These are phyloP conservation scores for Apodemia duryi DNA, from an alignment of 2,888 invertebrate species.

Conservation along the genomic window DNA sequence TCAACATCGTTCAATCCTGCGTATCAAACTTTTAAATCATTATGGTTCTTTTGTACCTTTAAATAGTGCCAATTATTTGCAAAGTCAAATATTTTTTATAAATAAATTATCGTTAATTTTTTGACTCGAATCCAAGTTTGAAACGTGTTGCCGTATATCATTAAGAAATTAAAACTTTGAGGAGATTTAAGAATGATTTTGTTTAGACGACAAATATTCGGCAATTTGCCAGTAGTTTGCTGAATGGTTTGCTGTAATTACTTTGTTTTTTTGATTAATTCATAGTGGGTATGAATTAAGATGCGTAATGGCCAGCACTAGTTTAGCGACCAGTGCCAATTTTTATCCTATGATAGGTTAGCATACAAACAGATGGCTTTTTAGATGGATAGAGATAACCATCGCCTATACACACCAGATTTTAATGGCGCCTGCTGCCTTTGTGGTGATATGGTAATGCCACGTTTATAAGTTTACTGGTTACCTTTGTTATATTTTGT, in stretches of 20 bases:
- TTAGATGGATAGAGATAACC: too few relatives aligned
- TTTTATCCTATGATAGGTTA: too few relatives aligned
- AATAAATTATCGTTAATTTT: background rate
- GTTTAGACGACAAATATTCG: conserved; percentile 9
- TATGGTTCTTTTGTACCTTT: background rate
- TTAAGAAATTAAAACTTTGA: conserved; percentile 10
- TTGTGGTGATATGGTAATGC: too few relatives aligned
- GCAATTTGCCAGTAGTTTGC: conserved; percentile 8
- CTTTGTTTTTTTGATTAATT: conserved; percentile 6
- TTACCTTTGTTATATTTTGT: too few relatives aligned
- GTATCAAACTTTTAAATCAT: too few relatives aligned
- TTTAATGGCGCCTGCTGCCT: too few relatives aligned
- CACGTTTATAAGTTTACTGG: too few relatives aligned
- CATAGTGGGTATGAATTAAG: background rate
- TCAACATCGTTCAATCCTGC: too few relatives aligned
- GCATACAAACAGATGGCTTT: too few relatives aligned
- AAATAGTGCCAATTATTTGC: background rate
- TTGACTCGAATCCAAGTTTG: background rate
- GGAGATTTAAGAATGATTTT: background rate
- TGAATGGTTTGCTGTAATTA: conserved; percentile 1
- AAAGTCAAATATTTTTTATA: background rate
- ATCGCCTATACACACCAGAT: too few relatives aligned
- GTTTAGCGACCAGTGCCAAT: too few relatives aligned
- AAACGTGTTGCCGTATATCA: conserved; percentile 5
- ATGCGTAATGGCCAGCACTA: background rate